Conservation (phyloP, 2,113 vertebrate species). For the Oryzias woworae region DNA sequence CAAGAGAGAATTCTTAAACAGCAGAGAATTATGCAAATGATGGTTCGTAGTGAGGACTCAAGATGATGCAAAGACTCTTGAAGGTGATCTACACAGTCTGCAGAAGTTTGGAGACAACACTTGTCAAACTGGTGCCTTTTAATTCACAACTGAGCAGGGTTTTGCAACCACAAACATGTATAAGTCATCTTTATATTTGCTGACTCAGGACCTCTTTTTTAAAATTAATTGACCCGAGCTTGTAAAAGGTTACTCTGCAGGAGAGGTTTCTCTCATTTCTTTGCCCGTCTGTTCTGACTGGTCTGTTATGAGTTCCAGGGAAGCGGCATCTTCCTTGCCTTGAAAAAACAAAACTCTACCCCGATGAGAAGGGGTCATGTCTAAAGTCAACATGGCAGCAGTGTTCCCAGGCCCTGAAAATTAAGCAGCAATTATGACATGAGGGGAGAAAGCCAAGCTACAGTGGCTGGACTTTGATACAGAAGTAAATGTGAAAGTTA, state of each 20-base stretch:
- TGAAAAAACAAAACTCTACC: constrained; percentile 58
- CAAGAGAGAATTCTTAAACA: too few relatives aligned
- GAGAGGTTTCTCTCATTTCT: constrained; percentile 2
- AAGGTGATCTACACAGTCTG: too few relatives aligned
- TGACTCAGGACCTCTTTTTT: not conserved
- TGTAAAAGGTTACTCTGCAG: not conserved
- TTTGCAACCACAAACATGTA: not conserved
- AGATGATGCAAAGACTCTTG: too few relatives aligned
- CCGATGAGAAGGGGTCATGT: constrained; percentile 52
- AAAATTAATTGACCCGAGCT: not conserved
- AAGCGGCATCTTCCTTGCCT: constrained; percentile 50
- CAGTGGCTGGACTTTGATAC: constrained; percentile 7
- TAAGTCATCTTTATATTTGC: not conserved
- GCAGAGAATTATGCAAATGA: too few relatives aligned
- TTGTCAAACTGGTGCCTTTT: too few relatives aligned
- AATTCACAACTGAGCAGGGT: too few relatives aligned
- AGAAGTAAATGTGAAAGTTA: not conserved
- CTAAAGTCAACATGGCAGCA: constrained; percentile 68
- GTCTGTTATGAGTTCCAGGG: constrained; percentile 28
- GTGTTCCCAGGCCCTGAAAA: constrained; percentile 64
- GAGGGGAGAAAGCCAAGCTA: constrained; percentile 12
- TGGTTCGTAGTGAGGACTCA: too few relatives aligned
- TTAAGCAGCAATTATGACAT: constrained; percentile 50
- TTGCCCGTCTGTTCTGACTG: constrained; percentile 12
- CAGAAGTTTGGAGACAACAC: too few relatives aligned